Percentiles rank a stretch among this genome's conserved stretches.
These are phyloP conservation scores for Phrynocephalus vlangalii DNA, from an alignment of 2,797 vertebrate species.

Conservation along the genomic window DNA sequence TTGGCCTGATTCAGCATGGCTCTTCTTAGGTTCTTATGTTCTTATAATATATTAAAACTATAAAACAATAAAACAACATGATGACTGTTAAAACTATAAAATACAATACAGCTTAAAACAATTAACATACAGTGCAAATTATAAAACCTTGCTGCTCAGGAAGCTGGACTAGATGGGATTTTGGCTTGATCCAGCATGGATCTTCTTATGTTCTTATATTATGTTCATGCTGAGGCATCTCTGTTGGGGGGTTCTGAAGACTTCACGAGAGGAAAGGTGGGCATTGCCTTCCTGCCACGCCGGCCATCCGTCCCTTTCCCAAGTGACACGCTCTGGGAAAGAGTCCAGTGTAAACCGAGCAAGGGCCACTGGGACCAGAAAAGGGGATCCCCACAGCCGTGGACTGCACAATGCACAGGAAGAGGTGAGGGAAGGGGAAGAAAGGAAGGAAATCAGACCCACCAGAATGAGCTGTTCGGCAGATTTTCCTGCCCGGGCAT, in stretches of 20 bases:
- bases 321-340: background rate
- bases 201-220: no score
- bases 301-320: conserved; percentile 26
- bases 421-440: background rate
- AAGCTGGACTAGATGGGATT: no score
- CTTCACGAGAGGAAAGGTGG: conserved; percentile 75
- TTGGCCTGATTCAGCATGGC: no score
- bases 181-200: no score
- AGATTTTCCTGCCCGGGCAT: no score
- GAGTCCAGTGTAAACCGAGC: background rate
- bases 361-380: background rate
- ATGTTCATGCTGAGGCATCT: background rate
- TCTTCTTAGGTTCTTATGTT: no score
- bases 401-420: background rate
- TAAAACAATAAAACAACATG: no score
- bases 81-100: no score
- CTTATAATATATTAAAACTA: no score
- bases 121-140: no score
- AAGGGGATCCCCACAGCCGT: background rate
- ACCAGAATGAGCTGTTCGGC: background rate
- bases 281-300: conserved; percentile 61
- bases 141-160: no score
- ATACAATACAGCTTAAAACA: no score
- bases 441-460: background rate
- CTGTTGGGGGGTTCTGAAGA: conserved; percentile 38